Conservation (phyloP, 2,797 vertebrate species). For the Serranus cabrilla region DNA sequence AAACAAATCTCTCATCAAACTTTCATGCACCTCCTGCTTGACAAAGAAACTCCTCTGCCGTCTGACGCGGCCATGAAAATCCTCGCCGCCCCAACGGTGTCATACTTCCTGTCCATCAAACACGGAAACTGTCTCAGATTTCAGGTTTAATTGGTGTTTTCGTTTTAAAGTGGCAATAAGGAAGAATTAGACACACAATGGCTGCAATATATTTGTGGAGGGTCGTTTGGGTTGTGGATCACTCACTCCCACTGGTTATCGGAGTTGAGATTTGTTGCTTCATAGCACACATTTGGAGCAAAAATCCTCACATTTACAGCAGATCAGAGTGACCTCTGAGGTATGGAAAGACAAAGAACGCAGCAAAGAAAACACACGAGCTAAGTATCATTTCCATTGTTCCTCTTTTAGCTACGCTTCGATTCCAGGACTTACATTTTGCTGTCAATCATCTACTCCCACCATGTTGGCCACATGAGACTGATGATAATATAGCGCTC, state of each 20-base stretch:
- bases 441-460: conserved; percentile 20
- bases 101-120: conserved; percentile 36
- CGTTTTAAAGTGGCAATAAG: conserved; percentile 56
- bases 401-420: conserved; percentile 1
- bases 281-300: not conserved
- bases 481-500: not conserved
- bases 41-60: conserved; percentile 14
- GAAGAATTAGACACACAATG: conserved; percentile 32
- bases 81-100: conserved; percentile 41
- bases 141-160: conserved; percentile 65
- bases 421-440: not conserved
- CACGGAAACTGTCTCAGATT: conserved; percentile 41
- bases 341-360: not conserved
- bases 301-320: not conserved
- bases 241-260: not conserved
- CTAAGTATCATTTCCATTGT: not conserved
- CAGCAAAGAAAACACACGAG: not conserved
- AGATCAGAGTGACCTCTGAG: not conserved
- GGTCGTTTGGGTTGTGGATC: conserved; percentile 16
- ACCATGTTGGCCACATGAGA: not conserved
- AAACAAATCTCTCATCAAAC: conserved; percentile 66
- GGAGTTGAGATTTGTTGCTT: not conserved
- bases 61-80: conserved; percentile 38
- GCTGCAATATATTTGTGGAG: conserved; percentile 11
- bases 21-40: conserved; percentile 38